Base-by-base conservation (phyloP, 1,140 invertebrate genomes). In the Drosophila jambulina region DNA sequence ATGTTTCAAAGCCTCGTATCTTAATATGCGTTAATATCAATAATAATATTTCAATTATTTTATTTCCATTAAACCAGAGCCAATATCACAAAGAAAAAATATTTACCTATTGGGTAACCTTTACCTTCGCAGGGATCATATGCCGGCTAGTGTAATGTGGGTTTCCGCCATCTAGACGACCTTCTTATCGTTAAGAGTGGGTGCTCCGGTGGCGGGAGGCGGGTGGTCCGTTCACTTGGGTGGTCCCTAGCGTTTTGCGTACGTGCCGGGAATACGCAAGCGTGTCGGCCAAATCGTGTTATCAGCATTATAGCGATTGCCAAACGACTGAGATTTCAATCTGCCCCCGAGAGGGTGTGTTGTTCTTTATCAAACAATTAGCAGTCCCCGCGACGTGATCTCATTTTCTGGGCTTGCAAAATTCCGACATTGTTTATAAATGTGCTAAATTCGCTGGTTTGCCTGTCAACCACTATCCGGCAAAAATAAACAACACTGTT, bases 361-460 rank as follows among this genome's bases (percentile, higher is more conserved):
- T 88, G 51, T 77, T 87, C 71, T 88, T 83, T 80, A 78, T 80
- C 49, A 80, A 84, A 84, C 77, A 87, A 87, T 88, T 78, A 83
- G 72, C 67, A 70, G 63, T 74, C 46, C 19, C 21, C 34, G 32
- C 40, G 58, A 63, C 79, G 74, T 85, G 75, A 82, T 71, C 65
- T 71, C 45, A 71, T 67, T 70, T 62, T 38, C 36, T 19, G 25
- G 23, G 19, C 13, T 51, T 40, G 29, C 49, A 45, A 54, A 58
- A 56, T 68, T 65, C 48, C 19, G 32, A 21, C 48, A 27, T 40
- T 59, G 56, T 70, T 80, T 58, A 61, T 58, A 53, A 62, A 65
- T 78, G 68, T 67, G 58, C 58, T 69, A 69, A 49, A 58, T 34
- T 57, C 45, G 40, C 64, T 46, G 46, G 23, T 38, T 32, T 65